phyloP scores from a whole-genome alignment of 2,888 invertebrate species.

The Acrobasis consociella region DNA sequence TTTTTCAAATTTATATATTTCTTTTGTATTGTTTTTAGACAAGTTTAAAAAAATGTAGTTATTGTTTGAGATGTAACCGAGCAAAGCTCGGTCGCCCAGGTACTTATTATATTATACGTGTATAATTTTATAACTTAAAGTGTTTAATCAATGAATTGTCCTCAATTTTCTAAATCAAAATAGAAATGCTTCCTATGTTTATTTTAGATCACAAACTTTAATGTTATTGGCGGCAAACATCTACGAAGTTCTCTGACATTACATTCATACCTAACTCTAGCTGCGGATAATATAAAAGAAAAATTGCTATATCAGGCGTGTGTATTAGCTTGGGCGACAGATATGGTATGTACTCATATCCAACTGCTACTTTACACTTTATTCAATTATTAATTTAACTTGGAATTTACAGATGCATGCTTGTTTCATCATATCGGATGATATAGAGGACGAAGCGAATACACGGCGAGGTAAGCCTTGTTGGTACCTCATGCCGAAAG shows the following conservation, averaged over 20 bases:
- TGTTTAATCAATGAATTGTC: too few relatives aligned
- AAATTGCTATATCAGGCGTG: conserved; percentile 87
- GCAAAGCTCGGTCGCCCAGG: too few relatives aligned
- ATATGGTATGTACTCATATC: conserved; percentile 85
- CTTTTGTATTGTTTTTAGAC: too few relatives aligned
- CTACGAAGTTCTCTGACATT: conserved; percentile 85
- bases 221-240: conserved; percentile 91
- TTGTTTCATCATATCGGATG: conserved; percentile 90
- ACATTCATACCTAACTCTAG: conserved; percentile 85
- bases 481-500: conserved; percentile 84
- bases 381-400: background rate
- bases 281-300: conserved; percentile 81
- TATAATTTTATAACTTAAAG: too few relatives aligned
- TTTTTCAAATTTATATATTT: too few relatives aligned
- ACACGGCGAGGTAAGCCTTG: conserved; percentile 33
- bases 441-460: conserved; percentile 93
- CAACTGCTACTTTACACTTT: background rate
- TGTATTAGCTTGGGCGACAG: conserved; percentile 93
- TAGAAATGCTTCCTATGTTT: background rate
- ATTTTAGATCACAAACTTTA: conserved; percentile 87
- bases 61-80: too few relatives aligned
- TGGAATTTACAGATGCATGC: conserved; percentile 87
- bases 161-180: too few relatives aligned
- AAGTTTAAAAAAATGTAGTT: too few relatives aligned
- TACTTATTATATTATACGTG: too few relatives aligned